Evolutionary conservation across 2,797 vertebrate genomes (phyloP), one percentile per base, ranked within the genome.

Genomic region (Nannoperca australis): DNA sequence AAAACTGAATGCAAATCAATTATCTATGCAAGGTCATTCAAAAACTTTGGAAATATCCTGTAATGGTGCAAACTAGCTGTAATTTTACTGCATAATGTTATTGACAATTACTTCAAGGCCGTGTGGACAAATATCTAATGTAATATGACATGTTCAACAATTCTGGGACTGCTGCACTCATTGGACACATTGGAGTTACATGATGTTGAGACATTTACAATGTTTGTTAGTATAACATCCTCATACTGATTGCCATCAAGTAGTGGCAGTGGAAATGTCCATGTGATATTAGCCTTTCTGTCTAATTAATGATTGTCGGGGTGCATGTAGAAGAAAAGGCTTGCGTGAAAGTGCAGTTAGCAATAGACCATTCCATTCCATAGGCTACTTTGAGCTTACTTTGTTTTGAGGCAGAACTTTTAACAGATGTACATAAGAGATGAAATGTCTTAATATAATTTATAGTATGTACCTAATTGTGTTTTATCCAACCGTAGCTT

Each of bases 1-100:
- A 79, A 80, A 73, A 44, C 22, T 69, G 49, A 82, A 82, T 87
- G 86, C 77, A 88, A 78, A 76, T 81, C 5, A 47, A 72, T 78
- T 67, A 88, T 90, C 92, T 93, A 92, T 93, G 90, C 91, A 93
- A 90, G 51, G 60, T 76, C 30, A 66, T 78, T 68, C 6, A 54
- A 68, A 78, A 84, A 44, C 24, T 40, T 76, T 67, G 11, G 34
- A 77, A 85, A 66, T 74, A 56, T 78, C 59, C 49, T 66, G 2
- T 59, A 49, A 74, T 74, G 78, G 83, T 87, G 83, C 83, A 85
- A 79, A 88, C 74, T 24, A 72, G 17, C 58, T 40, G 53, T 73
- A 18, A 67, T 74, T 81, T 82, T 77, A 59, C 22, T 66, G 49
- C 42, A 68, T 73, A 86, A 85, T 82, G 69, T 84, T 44, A 60